Base-by-base conservation (phyloP, 2,113 vertebrate genomes). In the Lamprotornis superbus region DNA sequence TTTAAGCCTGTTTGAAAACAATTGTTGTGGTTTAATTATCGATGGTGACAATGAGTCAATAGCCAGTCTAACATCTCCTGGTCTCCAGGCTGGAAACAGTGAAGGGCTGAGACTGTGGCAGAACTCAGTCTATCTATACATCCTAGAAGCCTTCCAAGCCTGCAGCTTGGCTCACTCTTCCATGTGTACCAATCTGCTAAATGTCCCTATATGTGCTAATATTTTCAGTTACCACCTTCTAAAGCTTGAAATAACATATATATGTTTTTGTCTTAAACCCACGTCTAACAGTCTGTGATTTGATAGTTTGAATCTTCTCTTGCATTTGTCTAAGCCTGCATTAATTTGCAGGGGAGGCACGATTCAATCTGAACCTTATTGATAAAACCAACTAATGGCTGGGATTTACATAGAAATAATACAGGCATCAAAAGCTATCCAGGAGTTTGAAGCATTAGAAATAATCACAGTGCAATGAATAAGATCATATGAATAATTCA, bases 401-500 rank as follows among this genome's bases (percentile, higher is more conserved):
- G 74, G 86, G 91, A 95, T 97, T 96, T 96, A 95, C 96, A 96
- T 95, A 91, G 86, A 92, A 95, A 96, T 95, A 96, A 96, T 92
- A 76, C 65, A 87, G 67, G 95, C 95, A 94, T 97, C 92, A 94
- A 91, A 95, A 94, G 80, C 88, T 94, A 89, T 89, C 94, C 94
- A 92, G 86, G 96, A 97, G 87, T 96, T 87, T 89, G 83, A 92
- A 91, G 81, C 92, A 94, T 70, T 86, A 92, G 91, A 91, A 96
- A 94, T 96, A 94, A 96, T 92, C 92, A 94, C 86, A 76, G 89
- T 61, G 86, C 89, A 91, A 44, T 92, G 90, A 96, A 84, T 67
- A 89, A 96, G 90, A 95, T 79, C 94, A 42, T 49, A 94, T 96
- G 90, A 96, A 97, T 96, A 89, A 95, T 97, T 94, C 92, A 96